Percentiles rank a stretch among this genome's conserved stretches.
These are phyloP conservation scores for Drosophila azteca DNA, from an alignment of 1,140 invertebrate species.

Conservation along the genomic window DNA sequence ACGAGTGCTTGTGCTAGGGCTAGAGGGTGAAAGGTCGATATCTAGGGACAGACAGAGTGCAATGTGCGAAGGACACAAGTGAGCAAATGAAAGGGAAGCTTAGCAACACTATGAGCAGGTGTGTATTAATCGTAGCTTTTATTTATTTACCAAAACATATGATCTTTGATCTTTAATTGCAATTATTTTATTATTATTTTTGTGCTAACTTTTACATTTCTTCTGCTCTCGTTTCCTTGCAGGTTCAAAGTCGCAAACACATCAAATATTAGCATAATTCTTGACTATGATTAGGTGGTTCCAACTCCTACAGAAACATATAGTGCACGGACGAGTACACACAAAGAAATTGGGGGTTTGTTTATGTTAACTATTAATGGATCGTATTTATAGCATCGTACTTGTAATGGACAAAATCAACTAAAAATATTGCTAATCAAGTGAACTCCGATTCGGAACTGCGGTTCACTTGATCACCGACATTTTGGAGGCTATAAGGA, in stretches of 20 bases:
- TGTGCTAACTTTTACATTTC: neutral
- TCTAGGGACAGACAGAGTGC: slow-evolving; percentile 61
- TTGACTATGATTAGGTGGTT: slow-evolving; percentile 47
- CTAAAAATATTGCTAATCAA: slow-evolving; percentile 50
- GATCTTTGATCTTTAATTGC: neutral
- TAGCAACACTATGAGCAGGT: slow-evolving; percentile 59
- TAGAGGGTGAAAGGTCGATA: neutral
- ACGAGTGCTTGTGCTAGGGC: too few species aligned
- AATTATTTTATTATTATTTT: too few species aligned
- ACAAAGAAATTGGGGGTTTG: slow-evolving; percentile 50
- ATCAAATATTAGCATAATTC: slow-evolving; percentile 79
- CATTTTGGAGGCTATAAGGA: slow-evolving; percentile 25
- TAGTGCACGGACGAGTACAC: neutral
- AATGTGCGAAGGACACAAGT: slow-evolving; percentile 45
- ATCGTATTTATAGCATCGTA: slow-evolving; percentile 70
- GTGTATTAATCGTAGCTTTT: slow-evolving; percentile 9
- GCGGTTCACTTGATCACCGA: slow-evolving; percentile 51
- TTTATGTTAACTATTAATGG: slow-evolving; percentile 76
- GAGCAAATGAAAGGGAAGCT: slow-evolving; percentile 12
- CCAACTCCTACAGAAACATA: slow-evolving; percentile 5
- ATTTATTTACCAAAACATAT: too few species aligned
- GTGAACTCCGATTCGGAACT: slow-evolving; percentile 16
- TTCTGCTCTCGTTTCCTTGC: slow-evolving; percentile 40
- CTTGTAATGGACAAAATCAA: slow-evolving; percentile 21
- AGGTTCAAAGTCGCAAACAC: slow-evolving; percentile 80